Evolutionary conservation across 2,113 vertebrate genomes (phyloP), one percentile per base, ranked within the genome.

Genomic region (Mastomys coucha): DNA sequence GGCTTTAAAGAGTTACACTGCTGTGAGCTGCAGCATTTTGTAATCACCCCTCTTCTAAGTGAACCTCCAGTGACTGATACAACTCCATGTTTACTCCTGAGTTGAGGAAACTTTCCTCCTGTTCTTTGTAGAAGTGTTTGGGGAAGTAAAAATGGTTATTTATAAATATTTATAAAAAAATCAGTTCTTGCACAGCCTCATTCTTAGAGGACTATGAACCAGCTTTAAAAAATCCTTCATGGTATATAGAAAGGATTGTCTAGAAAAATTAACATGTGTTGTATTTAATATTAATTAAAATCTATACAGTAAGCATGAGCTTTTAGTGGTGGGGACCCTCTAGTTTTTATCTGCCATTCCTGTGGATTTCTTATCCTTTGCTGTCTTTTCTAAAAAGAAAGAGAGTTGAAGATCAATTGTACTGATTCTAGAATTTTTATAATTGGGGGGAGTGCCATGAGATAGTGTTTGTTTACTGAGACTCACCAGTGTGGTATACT

Each of bases 241-340:
- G 49, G 60, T 93, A 86, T 75, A 93, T 73, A 81, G 88, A 93
- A 91, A 51, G 65, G 17, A 63, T 76, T 67, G 58, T 36, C 67
- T 89, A 42, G 65, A 56, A 70, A 78, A 45, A 19, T 85, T 5
- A 81, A 26, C 26, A n/a, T 36, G 17, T 45, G 31, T 82, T 45
- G 80, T 58, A 17, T 77, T 42, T 17, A 45, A 31, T 65, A 85
- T 19, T 24, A 76, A 33, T 33, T 65, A 63, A 90, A 95, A 60
- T 51, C 36, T 56, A 0, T 4, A 11, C 2, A 16, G 13, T 20
- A 26, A 92, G 26, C 5, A 2, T 3, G 2, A 13, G 7, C 7
- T 58, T 88, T 31, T 69, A 45, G 53, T 24, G 6, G 26, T 86
- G 22, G 22, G 31, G 17, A 91, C 1, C 9, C 39, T 69, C 2